These are phyloP conservation scores for Dermochelys coriacea DNA, from an alignment of 2,797 vertebrate genomes.

Conservation along the genomic window DNA sequence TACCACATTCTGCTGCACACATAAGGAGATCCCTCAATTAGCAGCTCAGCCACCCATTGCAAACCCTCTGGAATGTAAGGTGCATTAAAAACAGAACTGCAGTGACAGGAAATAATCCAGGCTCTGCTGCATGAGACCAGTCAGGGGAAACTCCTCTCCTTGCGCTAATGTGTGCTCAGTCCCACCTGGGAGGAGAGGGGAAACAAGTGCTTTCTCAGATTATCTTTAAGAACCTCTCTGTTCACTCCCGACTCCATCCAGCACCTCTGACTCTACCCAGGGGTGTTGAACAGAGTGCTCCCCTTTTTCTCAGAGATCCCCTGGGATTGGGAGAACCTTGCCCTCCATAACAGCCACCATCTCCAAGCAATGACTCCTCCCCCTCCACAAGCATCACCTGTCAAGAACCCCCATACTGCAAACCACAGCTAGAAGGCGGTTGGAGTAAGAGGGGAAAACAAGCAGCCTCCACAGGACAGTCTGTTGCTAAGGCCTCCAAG, in stretches of 20 bases:
- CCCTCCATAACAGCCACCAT: slow-evolving; percentile 9
- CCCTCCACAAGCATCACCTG: background rate
- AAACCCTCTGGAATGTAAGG: background rate
- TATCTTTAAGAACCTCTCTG: background rate
- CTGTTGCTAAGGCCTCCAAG: no score
- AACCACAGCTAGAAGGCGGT: no score
- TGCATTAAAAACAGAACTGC: slow-evolving; percentile 19
- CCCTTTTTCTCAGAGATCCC: background rate
- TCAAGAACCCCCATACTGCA: no score
- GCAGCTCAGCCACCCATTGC: background rate
- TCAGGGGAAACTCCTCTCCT: background rate
- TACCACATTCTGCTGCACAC: slow-evolving; percentile 1
- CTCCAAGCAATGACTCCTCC: background rate
- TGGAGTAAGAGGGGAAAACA: no score
- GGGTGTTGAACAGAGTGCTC: background rate
- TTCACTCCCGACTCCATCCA: background rate
- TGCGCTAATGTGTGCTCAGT: background rate
- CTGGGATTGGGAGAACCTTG: background rate
- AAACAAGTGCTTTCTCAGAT: background rate
- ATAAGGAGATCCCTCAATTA: slow-evolving; percentile 16
- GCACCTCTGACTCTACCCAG: background rate
- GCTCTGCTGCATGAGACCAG: background rate
- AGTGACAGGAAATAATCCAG: slow-evolving; percentile 24
- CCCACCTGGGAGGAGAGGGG: background rate
- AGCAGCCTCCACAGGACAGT: no score